Percentiles rank a stretch among this genome's conserved stretches.
Conservation (phyloP, 2,888 invertebrate species). For the Bembecia ichneumoniformis region DNA sequence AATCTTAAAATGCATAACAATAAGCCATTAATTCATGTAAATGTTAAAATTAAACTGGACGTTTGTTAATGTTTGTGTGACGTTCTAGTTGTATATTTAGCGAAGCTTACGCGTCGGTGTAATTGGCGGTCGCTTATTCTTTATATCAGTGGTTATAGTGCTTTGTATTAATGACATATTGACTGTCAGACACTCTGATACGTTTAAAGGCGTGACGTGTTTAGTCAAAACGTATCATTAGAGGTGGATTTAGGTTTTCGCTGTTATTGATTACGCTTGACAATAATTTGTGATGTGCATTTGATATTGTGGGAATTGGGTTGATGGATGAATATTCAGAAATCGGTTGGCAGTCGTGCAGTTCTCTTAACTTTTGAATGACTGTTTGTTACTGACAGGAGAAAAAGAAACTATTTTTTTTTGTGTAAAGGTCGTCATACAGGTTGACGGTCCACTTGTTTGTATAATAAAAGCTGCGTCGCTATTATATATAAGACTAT, state of each 20-base stretch:
- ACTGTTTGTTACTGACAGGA: no score
- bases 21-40: no score
- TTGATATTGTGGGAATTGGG: conserved; percentile 39
- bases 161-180: conserved; percentile 54
- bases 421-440: no score
- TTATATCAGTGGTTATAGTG: conserved; percentile 32
- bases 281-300: conserved; percentile 40
- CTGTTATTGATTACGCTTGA: conserved; percentile 53
- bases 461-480: no score
- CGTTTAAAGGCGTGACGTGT: conserved; percentile 42
- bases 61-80: not conserved
- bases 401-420: no score
- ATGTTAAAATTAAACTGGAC: no score
- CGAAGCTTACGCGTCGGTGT: conserved; percentile 29
- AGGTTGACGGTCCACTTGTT: no score
- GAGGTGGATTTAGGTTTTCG: conserved; percentile 38
- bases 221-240: conserved; percentile 54
- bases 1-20: no score
- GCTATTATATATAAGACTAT: no score
- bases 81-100: not conserved
- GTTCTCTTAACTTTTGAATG: not conserved
- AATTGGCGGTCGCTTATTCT: conserved; percentile 17
- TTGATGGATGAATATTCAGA: conserved; percentile 7
- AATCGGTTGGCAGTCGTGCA: not conserved
- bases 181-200: conserved; percentile 41